A percentile compares a stretch with the other conserved stretches of the same genome.
Evolutionary conservation across 2,888 invertebrate species (phyloP).

Genomic region (Melanotus villosus): DNA sequence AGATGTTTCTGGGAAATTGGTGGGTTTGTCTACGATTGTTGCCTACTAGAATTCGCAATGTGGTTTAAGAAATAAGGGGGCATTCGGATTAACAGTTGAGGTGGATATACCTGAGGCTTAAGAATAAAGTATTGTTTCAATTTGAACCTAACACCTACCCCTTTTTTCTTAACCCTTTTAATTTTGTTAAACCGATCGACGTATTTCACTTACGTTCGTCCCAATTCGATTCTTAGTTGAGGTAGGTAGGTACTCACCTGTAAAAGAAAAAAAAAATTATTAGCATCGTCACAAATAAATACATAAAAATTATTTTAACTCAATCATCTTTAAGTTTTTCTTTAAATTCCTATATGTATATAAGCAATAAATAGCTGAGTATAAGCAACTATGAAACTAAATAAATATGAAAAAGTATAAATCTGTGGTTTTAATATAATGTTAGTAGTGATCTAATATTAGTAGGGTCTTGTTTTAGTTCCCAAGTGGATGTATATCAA

Average conservation of each 20-base stretch:
- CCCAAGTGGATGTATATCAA: conserved; percentile 16
- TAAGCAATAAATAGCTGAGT: too few relatives aligned
- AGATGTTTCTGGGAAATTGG: conserved; percentile 53
- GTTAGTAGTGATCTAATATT: too few relatives aligned
- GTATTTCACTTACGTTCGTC: background rate
- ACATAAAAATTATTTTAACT: background rate
- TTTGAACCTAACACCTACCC: conserved; percentile 2
- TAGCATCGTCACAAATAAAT: background rate
- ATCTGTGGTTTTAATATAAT: too few relatives aligned
- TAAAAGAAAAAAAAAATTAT: conserved; percentile 30
- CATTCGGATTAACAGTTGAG: conserved; percentile 34
- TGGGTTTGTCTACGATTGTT: conserved; percentile 52
- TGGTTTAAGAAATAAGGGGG: conserved; percentile 39
- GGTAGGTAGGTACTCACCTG: conserved; percentile 48
- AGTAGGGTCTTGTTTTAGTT: too few relatives aligned
- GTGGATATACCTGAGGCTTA: conserved; percentile 23
- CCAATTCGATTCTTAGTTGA: too few relatives aligned
- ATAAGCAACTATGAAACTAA: too few relatives aligned
- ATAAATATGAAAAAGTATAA: too few relatives aligned
- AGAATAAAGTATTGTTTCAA: conserved; percentile 17
- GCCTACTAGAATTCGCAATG: conserved; percentile 49
- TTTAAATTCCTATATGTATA: too few relatives aligned
- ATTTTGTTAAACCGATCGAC: conserved; percentile 4
- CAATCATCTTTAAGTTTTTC: background rate
- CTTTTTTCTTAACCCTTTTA: conserved; percentile 6